Base-by-base conservation (phyloP, 2,797 vertebrate genomes). In the Aselliscus stoliczkanus region DNA sequence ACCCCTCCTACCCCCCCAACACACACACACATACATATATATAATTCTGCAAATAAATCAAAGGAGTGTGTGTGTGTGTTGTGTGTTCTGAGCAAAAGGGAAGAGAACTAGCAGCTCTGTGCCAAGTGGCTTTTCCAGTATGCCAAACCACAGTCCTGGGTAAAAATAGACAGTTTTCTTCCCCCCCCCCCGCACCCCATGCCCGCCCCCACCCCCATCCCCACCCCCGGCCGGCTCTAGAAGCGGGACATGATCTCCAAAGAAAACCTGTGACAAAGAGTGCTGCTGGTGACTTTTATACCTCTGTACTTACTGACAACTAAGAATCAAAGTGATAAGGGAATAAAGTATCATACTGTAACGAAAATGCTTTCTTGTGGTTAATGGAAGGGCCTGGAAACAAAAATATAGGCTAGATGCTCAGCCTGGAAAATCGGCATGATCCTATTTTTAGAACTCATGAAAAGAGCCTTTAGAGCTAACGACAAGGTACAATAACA, bases 361-460 rank as follows among this genome's bases (percentile, higher is more conserved):
- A 81, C 85, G 73, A 86, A 91, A 76, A 25, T n/a, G 20, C 67
- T 84, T 93, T 81, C 67, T 85, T 39, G 56, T 85, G 37, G 54
- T 67, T 94, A 84, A 58, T 23, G 64, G 4, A 81, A 34, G 21
- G 52, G 4, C n/a, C 58, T 84, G 39, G 70, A 70, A 95, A 67
- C 44, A 87, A 75, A 95, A 67, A 77, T 64, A 60, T 13, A 93
- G 75, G 67, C 56, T 77, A 15, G 44, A 69, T 73, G 60, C 47
- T 97, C 39, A 50, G 81, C 69, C 76, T 88, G 87, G 84, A 96
- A 97, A 94, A 94, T 69, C n/a, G 27, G 62, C 62, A 56, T 42
- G 50, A 47, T 75, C 64, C 89, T 96, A 93, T 91, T 94, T 96
- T 95, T 84, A 93, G 88, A 96, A 77, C 73, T 81, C 93, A 92